A percentile compares a stretch with the other conserved stretches of the same genome.
Conservation (phyloP, 1,140 invertebrate species). For the Eueides isabella region DNA sequence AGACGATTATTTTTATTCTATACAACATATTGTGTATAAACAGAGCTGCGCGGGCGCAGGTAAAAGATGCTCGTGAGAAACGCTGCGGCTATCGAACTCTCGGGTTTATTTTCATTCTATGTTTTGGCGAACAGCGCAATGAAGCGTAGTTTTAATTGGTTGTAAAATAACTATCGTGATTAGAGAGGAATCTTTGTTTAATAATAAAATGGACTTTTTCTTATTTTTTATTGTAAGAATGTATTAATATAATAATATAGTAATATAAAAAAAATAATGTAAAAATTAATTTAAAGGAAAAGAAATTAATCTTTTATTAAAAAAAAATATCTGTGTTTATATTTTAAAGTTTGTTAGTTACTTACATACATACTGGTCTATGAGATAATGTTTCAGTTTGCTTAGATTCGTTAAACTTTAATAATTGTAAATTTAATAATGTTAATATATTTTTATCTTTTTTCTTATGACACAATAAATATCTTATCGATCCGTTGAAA, state of each 20-base stretch:
- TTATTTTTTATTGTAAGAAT: background rate
- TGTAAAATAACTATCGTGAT: background rate
- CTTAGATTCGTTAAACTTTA: no score
- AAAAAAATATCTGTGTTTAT: no score
- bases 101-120: slow-evolving; percentile 70
- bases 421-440: no score
- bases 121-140: slow-evolving; percentile 57
- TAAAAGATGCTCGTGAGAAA: slow-evolving; percentile 62
- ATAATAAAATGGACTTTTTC: background rate
- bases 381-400: no score
- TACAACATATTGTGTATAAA: slow-evolving; percentile 15
- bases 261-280: no score
- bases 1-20: background rate
- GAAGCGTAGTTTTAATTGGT: slow-evolving; percentile 19
- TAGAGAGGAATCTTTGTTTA: background rate
- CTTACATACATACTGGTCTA: no score
- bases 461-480: no score
- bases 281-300: no score
- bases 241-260: background rate
- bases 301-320: no score
- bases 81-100: slow-evolving; percentile 66
- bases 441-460: no score
- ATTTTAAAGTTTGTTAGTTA: no score
- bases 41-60: slow-evolving; percentile 44
- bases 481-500: no score